A percentile compares a stretch with the other conserved stretches of the same genome.
These are phyloP conservation scores for Pangasius krempfi DNA, from an alignment of 2,797 vertebrate species.

Conservation along the genomic window DNA sequence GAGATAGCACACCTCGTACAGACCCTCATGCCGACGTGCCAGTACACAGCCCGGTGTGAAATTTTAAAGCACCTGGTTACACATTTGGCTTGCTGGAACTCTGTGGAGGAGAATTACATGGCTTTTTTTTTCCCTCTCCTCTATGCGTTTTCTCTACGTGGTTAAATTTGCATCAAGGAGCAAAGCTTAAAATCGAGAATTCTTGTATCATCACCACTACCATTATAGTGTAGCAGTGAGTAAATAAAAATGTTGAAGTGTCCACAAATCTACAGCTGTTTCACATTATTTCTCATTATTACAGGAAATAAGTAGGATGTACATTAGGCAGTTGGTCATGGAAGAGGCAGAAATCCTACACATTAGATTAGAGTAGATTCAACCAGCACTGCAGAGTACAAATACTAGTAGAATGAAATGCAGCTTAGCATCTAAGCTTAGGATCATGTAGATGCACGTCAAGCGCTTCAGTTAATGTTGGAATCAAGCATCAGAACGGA, in stretches of 20 bases:
- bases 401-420: background rate
- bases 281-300: conserved; percentile 6
- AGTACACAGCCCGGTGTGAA: background rate
- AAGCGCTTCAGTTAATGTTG: background rate
- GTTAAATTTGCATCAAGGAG: background rate
- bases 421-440: too few relatives aligned
- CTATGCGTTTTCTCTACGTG: background rate
- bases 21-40: background rate
- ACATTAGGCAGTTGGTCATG: background rate
- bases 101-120: background rate
- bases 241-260: background rate
- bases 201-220: background rate
- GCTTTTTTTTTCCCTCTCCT: background rate
- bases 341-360: background rate
- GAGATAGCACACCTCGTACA: background rate
- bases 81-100: background rate
- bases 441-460: background rate
- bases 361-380: background rate
- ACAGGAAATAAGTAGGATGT: background rate
- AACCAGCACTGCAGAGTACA: background rate
- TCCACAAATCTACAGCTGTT: background rate
- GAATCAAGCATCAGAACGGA: background rate
- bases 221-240: background rate
- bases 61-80: background rate
- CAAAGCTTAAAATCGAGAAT: background rate